phyloP scores from a whole-genome alignment of 2,888 invertebrate genomes.

The Ellobium chinense region DNA sequence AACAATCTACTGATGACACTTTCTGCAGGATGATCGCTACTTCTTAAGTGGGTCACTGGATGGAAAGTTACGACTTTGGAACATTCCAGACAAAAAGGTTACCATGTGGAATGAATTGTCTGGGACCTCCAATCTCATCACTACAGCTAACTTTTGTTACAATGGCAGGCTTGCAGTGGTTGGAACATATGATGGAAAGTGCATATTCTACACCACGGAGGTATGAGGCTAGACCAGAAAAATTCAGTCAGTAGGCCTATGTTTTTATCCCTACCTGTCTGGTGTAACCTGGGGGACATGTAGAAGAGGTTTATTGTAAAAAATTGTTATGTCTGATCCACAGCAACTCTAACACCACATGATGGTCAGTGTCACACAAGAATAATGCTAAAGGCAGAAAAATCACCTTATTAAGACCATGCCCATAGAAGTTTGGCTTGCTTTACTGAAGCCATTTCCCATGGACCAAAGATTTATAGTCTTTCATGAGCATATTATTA shows the following conservation, averaged over 20 bases:
- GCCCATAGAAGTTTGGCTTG: constrained; percentile 96
- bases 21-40: constrained; percentile 84
- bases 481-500: no score
- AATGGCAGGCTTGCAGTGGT: constrained; percentile 99
- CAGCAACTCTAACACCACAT: constrained; percentile 97
- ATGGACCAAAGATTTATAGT: no score
- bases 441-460: no score
- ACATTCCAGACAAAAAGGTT: constrained; percentile 99
- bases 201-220: constrained; percentile 98
- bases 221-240: no score
- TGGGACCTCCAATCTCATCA: constrained; percentile 92
- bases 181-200: constrained; percentile 98
- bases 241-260: no score
- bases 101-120: constrained; percentile 95
- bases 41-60: constrained; percentile 98
- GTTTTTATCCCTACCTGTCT: no score
- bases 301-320: no score
- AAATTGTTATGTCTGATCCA: constrained; percentile 39
- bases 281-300: no score
- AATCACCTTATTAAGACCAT: constrained; percentile 97
- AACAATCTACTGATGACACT: no score
- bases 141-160: constrained; percentile 97
- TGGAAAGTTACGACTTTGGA: constrained; percentile 98
- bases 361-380: constrained; percentile 97
- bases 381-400: constrained; percentile 96